Evolutionary conservation across 2,888 invertebrate species (phyloP), one percentile per base, ranked within the genome.

Genomic region (Oithona nana): DNA sequence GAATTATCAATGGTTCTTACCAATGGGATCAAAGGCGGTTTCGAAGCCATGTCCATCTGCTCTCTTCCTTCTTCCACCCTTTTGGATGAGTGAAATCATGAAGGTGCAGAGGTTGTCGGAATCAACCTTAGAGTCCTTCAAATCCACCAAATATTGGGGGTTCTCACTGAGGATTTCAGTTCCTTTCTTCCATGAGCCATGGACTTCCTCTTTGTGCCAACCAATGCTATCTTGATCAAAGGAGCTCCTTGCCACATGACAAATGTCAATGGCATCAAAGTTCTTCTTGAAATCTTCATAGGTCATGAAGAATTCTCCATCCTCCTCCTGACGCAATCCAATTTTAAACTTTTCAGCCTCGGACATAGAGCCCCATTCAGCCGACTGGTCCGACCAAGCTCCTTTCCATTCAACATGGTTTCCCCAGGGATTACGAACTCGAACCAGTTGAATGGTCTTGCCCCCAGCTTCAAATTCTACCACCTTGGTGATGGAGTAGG

Each of bases 301-400:
- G 0, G 89, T 83, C 85, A 94, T 93, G 95, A 95, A 97, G 74
- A 97, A 97, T 75, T 97, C 95, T 0, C 97, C 97, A 70, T 97
- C 97, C 3, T 84, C 81, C 68, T 88, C 88, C 67, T 92, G 90
- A 0, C 82, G 86, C 57, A 97, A 75, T 0, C 93, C 93, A 64
- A 97, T 76, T 65, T 86, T 84, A 66, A 84, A 81, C 72, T 88
- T 90, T 69, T 88, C 86, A 0, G 83, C 80, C 48, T 87, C 82
- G 0, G 88, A 83, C 61, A 95, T 86, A 69, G 81, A 85, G 28
- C 85, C 79, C 92, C 95, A 97, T 74, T 94, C 92, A n/a, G 66
- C 69, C 61, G 70, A 75, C 72, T 82, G 80, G 72, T 94, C 93
- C 72, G 88, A 85, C 92, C 92, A 94, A 0, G 90, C 79, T 0